Conservation (phyloP, 2,113 vertebrate genomes). For the Melanocharis versteri region DNA sequence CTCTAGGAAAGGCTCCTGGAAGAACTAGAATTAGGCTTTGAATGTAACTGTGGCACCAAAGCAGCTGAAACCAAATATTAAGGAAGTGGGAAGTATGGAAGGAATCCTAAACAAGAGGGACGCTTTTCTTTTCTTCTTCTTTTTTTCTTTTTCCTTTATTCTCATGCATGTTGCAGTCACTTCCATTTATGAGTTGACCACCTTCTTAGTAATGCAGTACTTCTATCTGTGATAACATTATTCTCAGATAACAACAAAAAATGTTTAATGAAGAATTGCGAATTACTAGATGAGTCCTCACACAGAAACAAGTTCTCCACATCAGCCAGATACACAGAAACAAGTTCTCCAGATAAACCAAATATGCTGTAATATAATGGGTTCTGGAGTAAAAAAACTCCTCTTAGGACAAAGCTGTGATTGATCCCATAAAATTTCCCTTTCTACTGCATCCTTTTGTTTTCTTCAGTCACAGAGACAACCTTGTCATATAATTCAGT, state of each 20-base stretch:
- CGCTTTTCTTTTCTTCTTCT: not conserved
- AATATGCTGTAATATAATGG: not conserved
- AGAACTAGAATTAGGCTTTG: not conserved
- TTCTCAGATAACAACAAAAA: not conserved
- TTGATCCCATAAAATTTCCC: not conserved
- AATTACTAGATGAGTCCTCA: not conserved
- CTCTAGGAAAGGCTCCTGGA: not conserved
- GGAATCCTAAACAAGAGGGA: not conserved
- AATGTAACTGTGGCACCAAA: fast-evolving
- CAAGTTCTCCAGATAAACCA: not conserved
- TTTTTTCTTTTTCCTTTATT: not conserved
- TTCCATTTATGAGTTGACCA: not conserved
- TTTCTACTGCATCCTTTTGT: not conserved
- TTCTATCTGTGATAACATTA: not conserved
- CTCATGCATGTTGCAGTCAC: not conserved
- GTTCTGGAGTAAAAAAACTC: not conserved
- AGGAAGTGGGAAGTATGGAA: not conserved
- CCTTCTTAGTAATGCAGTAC: not conserved
- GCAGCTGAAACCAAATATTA: not conserved
- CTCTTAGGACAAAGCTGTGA: not conserved
- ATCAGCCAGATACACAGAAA: not conserved
- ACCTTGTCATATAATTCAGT: not conserved
- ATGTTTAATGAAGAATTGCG: not conserved
- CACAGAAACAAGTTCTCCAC: not conserved
- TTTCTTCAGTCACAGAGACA: not conserved